Base-by-base conservation (phyloP, 1,140 invertebrate species). In the Brachionus rotundiformis region DNA sequence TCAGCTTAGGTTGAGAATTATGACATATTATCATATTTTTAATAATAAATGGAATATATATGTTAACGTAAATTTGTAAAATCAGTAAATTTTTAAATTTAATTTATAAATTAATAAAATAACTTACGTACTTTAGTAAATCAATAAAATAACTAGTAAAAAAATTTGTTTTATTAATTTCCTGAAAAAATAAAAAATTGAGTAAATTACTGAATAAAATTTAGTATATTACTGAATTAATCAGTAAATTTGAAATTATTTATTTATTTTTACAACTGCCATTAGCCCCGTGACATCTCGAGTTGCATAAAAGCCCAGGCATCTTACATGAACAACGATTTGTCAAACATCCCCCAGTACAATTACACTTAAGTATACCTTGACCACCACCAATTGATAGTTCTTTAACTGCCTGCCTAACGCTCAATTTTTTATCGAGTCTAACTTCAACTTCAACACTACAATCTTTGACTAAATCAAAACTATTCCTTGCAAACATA, bases 401-500 rank as follows among this genome's bases (percentile, higher is more conserved):
- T 59, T 59, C 49, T 23, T 59, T 59, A 59, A 59, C 49, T 59
- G 49, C 49, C 23, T 59, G 49, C 8, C 16, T 59, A 23, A 59
- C 49, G 23, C 19, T 59, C 16, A 59, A 19, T 59, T 59, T 19
- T 25, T 59, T 59, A 59, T 59, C 49, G 49, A 59, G 49, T 59
- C 23, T 59, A 23, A 59, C 49, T 59, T 59, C 49, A 59, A 59
- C 16, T 59, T 59, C 49, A 59, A 59, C 7, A 59, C 49, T 59
- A 59, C 49, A 59, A 25, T 59, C 23, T 59, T 59, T 59, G 49
- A 25, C 49, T 59, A 59, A 59, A 59, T 59, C 49, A 59, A 59
- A 59, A 59, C 49, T 59, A 23, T 59, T 23, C 23, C 49, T 19
- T 23, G 49, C 49, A 25, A 59, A 59, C 49, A 23, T 19, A 23